Conservation (phyloP, 1,140 invertebrate genomes). For the Drosophila pseudoobscura region DNA sequence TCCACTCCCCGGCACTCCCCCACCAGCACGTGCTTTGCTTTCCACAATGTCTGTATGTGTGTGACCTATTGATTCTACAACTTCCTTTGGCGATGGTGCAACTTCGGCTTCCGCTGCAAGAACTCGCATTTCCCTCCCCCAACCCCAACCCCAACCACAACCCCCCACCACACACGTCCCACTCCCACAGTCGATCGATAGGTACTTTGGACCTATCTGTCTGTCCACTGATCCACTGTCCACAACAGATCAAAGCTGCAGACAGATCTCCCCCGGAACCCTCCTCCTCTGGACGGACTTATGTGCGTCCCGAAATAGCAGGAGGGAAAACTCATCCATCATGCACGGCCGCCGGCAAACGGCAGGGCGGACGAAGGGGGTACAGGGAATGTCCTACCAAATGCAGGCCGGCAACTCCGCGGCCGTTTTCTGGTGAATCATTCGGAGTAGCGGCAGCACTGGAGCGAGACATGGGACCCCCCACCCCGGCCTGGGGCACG, state of each 20-base stretch:
- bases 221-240: background rate
- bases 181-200: too few relatives aligned
- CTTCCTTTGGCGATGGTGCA: constrained; percentile 48
- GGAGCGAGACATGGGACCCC: constrained; percentile 4
- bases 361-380: constrained; percentile 1
- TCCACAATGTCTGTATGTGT: constrained; percentile 10
- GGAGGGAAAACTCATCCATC: constrained; percentile 55
- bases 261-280: background rate
- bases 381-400: background rate
- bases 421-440: constrained; percentile 40
- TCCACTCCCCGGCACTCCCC: background rate
- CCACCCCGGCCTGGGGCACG: constrained; percentile 34
- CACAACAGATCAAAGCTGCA: constrained; percentile 22
- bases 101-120: constrained; percentile 37
- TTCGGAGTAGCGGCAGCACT: constrained; percentile 4
- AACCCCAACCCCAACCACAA: background rate
- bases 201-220: too few relatives aligned
- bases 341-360: constrained; percentile 22
- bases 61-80: constrained; percentile 72
- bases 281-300: too few relatives aligned
- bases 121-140: constrained; percentile 1
- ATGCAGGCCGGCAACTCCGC: constrained; percentile 35
- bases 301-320: constrained; percentile 41
- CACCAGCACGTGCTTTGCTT: constrained; percentile 42
- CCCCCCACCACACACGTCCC: too few relatives aligned